Evolutionary conservation across 2,113 vertebrate genomes (phyloP).

Genomic region (Xenus cinereus): DNA sequence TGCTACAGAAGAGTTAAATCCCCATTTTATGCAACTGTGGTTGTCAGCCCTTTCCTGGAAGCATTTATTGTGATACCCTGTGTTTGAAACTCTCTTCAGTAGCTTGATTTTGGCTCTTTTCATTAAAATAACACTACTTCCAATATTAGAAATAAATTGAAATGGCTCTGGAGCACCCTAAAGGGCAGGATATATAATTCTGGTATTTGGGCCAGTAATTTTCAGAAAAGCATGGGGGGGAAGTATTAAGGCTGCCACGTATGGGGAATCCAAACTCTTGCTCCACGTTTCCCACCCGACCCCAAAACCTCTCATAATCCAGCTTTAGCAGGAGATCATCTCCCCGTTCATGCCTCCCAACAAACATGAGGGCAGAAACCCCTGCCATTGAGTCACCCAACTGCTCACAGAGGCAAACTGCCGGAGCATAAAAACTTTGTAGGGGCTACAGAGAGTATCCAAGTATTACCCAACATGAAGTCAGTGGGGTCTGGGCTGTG

Average conservation of each 20-base stretch:
- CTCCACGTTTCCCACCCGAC: neutral
- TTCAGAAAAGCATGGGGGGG: neutral
- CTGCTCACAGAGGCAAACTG: neutral
- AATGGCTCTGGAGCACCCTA: neutral
- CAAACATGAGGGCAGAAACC: neutral
- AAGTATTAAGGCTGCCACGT: neutral
- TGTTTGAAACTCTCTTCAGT: neutral
- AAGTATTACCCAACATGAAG: no score
- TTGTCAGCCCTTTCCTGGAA: neutral
- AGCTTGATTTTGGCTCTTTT: neutral
- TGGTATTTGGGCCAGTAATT: neutral
- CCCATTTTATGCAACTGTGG: neutral
- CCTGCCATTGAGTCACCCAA: neutral
- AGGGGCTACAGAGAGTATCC: no score
- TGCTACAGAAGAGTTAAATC: constrained; percentile 12
- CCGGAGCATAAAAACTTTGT: neutral
- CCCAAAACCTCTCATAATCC: constrained; percentile 26
- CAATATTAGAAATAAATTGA: neutral
- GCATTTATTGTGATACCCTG: neutral
- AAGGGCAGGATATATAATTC: neutral
- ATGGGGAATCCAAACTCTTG: neutral
- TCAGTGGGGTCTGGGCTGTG: neutral
- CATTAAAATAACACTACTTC: neutral
- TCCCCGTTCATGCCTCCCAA: neutral
- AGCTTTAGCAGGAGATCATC: constrained; percentile 37